Evolutionary conservation across 1,140 invertebrate genomes (phyloP).

Genomic region (Triops longicaudatus): DNA sequence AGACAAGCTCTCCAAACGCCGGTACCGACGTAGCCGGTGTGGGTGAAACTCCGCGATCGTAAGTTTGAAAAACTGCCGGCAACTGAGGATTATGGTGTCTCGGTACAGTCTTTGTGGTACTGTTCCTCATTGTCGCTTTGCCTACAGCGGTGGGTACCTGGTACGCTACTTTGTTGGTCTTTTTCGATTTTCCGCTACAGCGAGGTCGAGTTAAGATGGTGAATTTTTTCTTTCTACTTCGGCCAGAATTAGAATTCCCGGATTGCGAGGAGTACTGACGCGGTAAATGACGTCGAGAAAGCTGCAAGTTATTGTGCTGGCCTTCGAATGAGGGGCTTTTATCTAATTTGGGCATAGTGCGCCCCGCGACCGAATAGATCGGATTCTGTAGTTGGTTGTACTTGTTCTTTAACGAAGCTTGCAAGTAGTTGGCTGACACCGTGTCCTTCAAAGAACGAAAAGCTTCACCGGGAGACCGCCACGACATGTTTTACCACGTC

Average conservation of each 20-base stretch:
- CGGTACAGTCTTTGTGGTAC: neutral
- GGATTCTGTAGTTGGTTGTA: neutral
- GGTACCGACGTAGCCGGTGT: neutral
- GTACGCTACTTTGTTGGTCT: neutral
- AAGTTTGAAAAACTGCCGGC: neutral
- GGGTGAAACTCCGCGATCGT: constrained; percentile 3
- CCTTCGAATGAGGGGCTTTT: neutral
- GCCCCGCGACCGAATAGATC: neutral
- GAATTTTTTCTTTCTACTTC: neutral
- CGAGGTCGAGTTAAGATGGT: neutral
- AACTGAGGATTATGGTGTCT: neutral
- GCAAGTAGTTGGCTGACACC: neutral
- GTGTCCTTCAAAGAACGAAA: neutral
- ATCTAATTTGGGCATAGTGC: neutral
- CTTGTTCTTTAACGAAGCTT: neutral
- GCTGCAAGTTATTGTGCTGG: neutral
- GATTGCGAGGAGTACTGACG: neutral
- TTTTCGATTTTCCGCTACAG: neutral
- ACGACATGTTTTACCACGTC: neutral
- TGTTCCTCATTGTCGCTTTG: neutral
- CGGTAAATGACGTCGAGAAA: neutral
- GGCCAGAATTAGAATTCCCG: neutral
- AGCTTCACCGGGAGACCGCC: neutral
- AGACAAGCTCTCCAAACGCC: neutral
- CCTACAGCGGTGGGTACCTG: neutral